Base-by-base conservation (phyloP, 35 echinoderm and acorn worm species). In the Heliocidaris erythrogramma region DNA sequence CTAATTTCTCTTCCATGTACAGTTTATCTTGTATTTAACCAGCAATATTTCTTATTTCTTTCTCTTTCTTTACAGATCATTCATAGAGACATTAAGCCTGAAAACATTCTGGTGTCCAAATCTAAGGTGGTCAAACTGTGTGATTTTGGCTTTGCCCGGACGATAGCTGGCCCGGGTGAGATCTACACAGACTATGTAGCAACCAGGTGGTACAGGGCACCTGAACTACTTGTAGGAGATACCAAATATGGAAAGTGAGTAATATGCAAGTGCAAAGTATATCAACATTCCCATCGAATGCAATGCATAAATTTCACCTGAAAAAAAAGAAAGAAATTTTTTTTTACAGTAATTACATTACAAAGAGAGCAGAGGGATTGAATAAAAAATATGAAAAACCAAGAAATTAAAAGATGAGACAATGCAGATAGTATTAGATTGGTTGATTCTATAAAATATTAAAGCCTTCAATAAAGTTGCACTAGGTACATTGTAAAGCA, bases 141-240 rank as follows among this genome's bases (percentile, higher is more conserved):
- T 93, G 98, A 99, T 61, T 99, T 99, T 99, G 98, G 98, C 85
- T 99, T 99, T 97, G 98, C 98, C 24, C 93, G 98, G 96, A 99
- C 98, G 30, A 96, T 99, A 97, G 98, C 98, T 48, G 96, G 96
- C 30, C 98, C 97, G 32, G 98, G 98, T 84, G 98, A 99, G 92
- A 96, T 97, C 47, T 99, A 99, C 95, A 99, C 98, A 94, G 98
- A 99, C 85, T 99, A 99, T 91, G 98, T 99, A 60, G 98, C 98
- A 87, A 99, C 98, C 0, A 96, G 98, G 88, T 99, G 98, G 98
- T 99, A 99, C 59, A 95, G 98, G 85, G 97, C 98, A 93, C 98
- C 98, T 49, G 98, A 99, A 71, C 88, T 99, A 14, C 94, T 99
- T 16, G 97, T 97, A n/a, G 98, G 98, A 56, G 97, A 97, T 84